Evolutionary conservation across 2,888 invertebrate species (phyloP), one percentile per base, ranked within the genome.

Genomic region (Spicauda simplicius): DNA sequence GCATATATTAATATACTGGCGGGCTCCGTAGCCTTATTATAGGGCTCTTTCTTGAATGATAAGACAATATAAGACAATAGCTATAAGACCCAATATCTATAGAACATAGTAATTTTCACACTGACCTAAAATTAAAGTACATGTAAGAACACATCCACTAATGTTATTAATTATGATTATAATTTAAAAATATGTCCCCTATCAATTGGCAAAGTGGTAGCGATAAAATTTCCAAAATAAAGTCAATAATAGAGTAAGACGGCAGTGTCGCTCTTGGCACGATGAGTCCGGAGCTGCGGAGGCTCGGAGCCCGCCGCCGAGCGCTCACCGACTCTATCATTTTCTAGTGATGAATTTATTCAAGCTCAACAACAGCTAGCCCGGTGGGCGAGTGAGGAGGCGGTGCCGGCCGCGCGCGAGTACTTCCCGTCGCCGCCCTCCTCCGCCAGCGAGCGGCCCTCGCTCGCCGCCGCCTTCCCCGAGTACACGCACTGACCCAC

Each of bases 341-440:
- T 97, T 97, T 97, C 96, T 97, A 97, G 97, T 97, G 97, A 97
- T 97, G 97, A 97, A 96, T 97, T 97, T 97, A 97, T 97, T 97
- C 97, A 97, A 97, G 97, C 97, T 97, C 97, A 97, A 96, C 97
- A 96, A 96, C 97, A 96, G 95, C 96, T 97, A 97, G 97, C 96
- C 96, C 97, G 97, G 95, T 97, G 97, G 97, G 97, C 97, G 95
- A 97, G 97, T 96, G 97, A 97, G 95, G 97, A 97, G 93, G 94
- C 94, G 90, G 94, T 95, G 91, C 94, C 94, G 91, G 94, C 90
- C 89, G 93, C 90, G 90, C 90, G 93, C 88, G 91, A 91, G 73
- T 86, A 86, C 85, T 81, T 81, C 82, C 86, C 86, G 69, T 85
- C 88, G 83, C 87, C 94, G 85, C 88, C 89, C 70, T 62, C 70